Evolutionary conservation across 2,888 invertebrate species (phyloP), one percentile per base, ranked within the genome.

Genomic region (Xestia xanthographa): DNA sequence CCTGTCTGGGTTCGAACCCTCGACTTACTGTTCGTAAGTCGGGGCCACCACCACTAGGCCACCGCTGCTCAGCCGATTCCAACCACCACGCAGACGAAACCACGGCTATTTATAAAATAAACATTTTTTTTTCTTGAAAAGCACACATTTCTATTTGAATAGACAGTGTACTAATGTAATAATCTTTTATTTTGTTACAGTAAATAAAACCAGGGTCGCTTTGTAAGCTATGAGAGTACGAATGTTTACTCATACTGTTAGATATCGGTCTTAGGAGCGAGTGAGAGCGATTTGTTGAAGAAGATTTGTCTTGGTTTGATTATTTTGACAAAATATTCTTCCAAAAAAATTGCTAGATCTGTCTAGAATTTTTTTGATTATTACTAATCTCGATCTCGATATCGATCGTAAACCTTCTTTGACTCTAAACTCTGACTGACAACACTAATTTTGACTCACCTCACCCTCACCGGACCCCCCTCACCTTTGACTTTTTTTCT

Each of bases 111-210:
- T 56, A n/a, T 11, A n/a, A n/a, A n/a, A 50, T 50, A 48, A 45
- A 45, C 17, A 17, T 14, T 26, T 56, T 26, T 56, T 53, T 56
- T 56, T 56, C 26, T 8, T 58, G 26, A 58, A 58, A 56, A 14
- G 2, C 2, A 58, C 58, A 17, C 3, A 4, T 17, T 58, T 58
- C 1, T 58, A 17, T 58, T 56, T 71, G 29, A 82, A 43, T 26
- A 65, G 43, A 60, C 26, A 56, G 38, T 29, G n/a, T 63, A 29
- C 41, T 50, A 26, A 26, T 78, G 34, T 60, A 78, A 66, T 82
- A 70, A 56, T 77, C 38, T 68, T 50, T 82, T 71, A 63, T 78
- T 83, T 68, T 41, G 22, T 72, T 41, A 60, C 68, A 34, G 72
- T 60, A 72, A 78, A 78, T 80, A 78, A 66, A 77, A 78, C 22